These are phyloP conservation scores for Diaperis boleti DNA, from an alignment of 2,888 invertebrate species.

Conservation along the genomic window DNA sequence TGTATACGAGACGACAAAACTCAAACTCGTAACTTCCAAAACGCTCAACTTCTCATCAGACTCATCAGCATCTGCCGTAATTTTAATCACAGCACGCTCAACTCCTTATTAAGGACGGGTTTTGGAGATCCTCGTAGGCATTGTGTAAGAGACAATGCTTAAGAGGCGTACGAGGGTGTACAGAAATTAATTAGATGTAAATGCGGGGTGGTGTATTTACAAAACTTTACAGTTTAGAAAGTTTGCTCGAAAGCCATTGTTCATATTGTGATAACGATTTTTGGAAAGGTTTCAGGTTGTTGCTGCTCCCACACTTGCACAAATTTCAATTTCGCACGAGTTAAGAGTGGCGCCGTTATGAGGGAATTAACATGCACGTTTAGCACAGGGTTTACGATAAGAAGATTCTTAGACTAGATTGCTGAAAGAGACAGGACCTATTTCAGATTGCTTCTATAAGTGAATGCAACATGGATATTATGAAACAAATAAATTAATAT, in stretches of 20 bases:
- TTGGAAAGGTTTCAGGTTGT: background rate
- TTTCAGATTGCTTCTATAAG: no score
- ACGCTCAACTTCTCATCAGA: slow-evolving; percentile 41
- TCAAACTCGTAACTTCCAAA: slow-evolving; percentile 34
- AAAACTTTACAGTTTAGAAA: slow-evolving; percentile 10
- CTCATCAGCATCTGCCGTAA: slow-evolving; percentile 47
- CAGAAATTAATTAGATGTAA: slow-evolving; percentile 37
- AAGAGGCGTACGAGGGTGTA: slow-evolving; percentile 28
- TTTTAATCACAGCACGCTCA: slow-evolving; percentile 50
- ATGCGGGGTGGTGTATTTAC: slow-evolving; percentile 6
- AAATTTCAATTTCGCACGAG: slow-evolving; percentile 4
- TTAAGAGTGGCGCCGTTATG: background rate
- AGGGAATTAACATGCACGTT: slow-evolving; percentile 13
- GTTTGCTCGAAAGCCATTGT: slow-evolving; percentile 4
- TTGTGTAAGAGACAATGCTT: slow-evolving; percentile 30
- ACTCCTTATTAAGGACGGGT: slow-evolving; percentile 42
- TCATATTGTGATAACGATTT: background rate
- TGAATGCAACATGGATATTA: no score
- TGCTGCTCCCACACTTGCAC: background rate
- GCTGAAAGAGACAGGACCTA: background rate
- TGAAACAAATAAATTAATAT: no score
- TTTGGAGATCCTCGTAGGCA: slow-evolving; percentile 24
- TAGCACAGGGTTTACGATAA: background rate
- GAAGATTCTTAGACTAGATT: slow-evolving; percentile 3
- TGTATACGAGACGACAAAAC: slow-evolving; percentile 4